Conservation (phyloP, 2,888 invertebrate genomes). For the Drosophila formosana region DNA sequence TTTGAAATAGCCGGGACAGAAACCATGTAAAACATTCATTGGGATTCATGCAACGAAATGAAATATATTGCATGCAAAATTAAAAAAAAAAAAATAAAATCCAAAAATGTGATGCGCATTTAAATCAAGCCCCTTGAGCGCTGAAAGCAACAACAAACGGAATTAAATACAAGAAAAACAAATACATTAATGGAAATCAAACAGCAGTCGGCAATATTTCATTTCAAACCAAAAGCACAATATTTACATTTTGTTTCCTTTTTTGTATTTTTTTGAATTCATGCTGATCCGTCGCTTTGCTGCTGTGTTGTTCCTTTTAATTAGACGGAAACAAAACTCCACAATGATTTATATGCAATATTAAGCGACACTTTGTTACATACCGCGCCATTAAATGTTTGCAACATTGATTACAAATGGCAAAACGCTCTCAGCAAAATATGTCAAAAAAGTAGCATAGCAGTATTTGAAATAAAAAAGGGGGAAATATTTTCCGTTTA, state of each 20-base stretch:
- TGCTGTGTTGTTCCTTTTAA: conserved; percentile 23
- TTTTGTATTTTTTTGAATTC: not conserved
- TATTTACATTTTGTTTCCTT: conserved; percentile 14
- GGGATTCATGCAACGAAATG: not conserved
- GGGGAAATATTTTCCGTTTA: conserved; percentile 42
- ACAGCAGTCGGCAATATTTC: conserved; percentile 22
- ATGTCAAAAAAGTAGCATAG: conserved; percentile 19
- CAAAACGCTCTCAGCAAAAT: conserved; percentile 22
- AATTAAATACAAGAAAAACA: conserved; percentile 6
- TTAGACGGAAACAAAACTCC: conserved; percentile 22
- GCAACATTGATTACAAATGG: conserved; percentile 39
- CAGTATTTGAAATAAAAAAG: conserved; percentile 9
- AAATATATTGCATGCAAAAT: not conserved
- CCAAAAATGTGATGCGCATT: conserved; percentile 1
- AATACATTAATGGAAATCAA: conserved; percentile 15
- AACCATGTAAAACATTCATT: conserved; percentile 29
- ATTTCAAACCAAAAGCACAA: conserved; percentile 1
- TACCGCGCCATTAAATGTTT: conserved; percentile 47
- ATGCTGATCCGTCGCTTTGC: not conserved
- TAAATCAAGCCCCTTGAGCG: conserved; percentile 8
- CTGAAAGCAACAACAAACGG: conserved; percentile 16
- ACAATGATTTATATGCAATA: conserved; percentile 62
- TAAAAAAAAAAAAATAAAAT: not conserved
- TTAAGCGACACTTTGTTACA: conserved; percentile 36
- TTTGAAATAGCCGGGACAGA: conserved; percentile 27